Conservation (phyloP, 2,797 vertebrate species). For the Carcharodon carcharias region DNA sequence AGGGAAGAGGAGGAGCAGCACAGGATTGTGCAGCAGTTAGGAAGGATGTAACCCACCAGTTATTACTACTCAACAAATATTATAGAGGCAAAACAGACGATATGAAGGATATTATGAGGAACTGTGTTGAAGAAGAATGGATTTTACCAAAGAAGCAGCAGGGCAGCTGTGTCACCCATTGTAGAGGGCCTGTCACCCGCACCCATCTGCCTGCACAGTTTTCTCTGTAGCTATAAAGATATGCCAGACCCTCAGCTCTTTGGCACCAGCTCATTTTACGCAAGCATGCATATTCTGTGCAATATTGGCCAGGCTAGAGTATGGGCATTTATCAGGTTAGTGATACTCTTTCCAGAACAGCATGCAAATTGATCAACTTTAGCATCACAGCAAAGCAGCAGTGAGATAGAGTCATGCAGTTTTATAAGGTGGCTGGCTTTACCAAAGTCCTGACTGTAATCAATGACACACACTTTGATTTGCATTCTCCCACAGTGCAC, state of each 20-base stretch:
- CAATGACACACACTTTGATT: no score
- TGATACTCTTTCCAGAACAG: no score
- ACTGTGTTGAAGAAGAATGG: neutral
- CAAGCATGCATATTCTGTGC: neutral
- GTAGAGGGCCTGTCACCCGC: neutral
- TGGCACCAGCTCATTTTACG: neutral
- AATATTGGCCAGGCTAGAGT: neutral
- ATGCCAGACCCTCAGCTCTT: neutral
- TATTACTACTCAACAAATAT: neutral
- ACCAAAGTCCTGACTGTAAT: neutral
- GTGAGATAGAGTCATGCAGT: neutral
- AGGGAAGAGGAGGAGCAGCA: neutral
- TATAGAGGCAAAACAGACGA: neutral
- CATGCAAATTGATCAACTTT: neutral
- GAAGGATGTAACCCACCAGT: neutral
- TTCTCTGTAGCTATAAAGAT: neutral
- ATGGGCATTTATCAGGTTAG: no score
- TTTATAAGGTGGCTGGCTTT: neutral
- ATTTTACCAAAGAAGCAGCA: neutral
- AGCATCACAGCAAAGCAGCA: neutral
- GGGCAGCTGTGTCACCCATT: neutral
- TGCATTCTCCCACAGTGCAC: neutral
- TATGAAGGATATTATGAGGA: neutral
- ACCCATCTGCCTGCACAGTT: neutral
- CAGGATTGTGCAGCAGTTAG: neutral